Evolutionary conservation across 2,113 vertebrate genomes (phyloP).

Genomic region (Chrysochloris asiatica): DNA sequence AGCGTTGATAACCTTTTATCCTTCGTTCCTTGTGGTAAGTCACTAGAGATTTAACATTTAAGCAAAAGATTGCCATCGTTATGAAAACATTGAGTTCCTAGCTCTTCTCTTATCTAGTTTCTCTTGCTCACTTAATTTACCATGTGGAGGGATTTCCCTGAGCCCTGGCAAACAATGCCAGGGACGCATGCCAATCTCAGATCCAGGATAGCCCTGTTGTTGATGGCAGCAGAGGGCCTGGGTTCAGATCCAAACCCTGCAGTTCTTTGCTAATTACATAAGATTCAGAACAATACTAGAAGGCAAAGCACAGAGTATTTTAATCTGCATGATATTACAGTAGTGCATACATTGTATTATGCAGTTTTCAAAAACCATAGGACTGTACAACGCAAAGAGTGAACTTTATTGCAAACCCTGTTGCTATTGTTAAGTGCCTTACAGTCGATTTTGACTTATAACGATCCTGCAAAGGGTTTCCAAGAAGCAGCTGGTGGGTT

Average conservation of each 20-base stretch:
- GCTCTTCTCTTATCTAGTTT: conserved; percentile 51
- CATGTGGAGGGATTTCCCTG: conserved; percentile 61
- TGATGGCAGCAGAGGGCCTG: not conserved
- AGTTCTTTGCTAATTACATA: not conserved
- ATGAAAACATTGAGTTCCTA: conserved; percentile 70
- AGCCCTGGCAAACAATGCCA: conserved; percentile 21
- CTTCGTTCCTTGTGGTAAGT: conserved; percentile 55
- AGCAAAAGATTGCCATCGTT: conserved; percentile 67
- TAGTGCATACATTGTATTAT: not conserved
- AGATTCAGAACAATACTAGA: not conserved
- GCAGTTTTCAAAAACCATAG: not conserved
- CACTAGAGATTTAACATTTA: conserved; percentile 53
- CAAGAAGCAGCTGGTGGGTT: no score
- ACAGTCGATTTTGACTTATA: no score
- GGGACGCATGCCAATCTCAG: not conserved
- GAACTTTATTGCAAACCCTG: not conserved
- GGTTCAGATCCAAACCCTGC: not conserved
- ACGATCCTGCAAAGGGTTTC: no score
- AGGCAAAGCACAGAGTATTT: not conserved
- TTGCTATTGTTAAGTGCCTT: no score
- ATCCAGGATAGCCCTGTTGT: not conserved
- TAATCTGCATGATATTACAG: not conserved
- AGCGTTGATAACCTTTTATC: conserved; percentile 71
- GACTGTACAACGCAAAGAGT: not conserved
- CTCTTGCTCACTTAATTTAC: conserved; percentile 37